A percentile compares a stretch with the other conserved stretches of the same genome.
Evolutionary conservation across 2,113 vertebrate genomes (phyloP).

Genomic region (Sigmodon hispidus): DNA sequence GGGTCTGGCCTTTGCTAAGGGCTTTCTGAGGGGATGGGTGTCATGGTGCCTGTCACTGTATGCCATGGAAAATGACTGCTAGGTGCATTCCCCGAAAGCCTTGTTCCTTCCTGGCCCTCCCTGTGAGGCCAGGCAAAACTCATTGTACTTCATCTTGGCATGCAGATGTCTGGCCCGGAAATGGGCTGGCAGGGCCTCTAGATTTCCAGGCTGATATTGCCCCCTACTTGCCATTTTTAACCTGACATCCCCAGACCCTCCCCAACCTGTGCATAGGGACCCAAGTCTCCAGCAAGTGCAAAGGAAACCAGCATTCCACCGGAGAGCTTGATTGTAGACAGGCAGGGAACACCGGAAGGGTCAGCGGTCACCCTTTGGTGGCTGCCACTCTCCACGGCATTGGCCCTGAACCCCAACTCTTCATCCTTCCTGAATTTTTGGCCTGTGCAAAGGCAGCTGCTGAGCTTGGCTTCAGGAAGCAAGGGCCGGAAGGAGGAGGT

Average conservation of each 20-base stretch:
- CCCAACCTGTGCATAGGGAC: neutral
- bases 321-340: neutral
- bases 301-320: neutral
- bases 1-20: neutral
- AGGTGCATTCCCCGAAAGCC: conserved; percentile 54
- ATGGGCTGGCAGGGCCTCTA: conserved; percentile 54
- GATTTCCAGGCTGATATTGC: conserved; percentile 36
- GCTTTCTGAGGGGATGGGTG: neutral
- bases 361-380: neutral
- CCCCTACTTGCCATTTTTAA: neutral
- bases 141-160: conserved; percentile 57
- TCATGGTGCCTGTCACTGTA: neutral
- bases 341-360: neutral
- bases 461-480: neutral
- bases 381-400: neutral
- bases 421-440: neutral
- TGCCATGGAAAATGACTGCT: neutral
- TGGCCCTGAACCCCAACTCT: neutral
- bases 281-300: neutral
- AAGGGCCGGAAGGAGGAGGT: neutral
- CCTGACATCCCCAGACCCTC: neutral
- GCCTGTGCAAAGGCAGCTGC: neutral
- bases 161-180: conserved; percentile 9
- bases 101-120: neutral
- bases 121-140: neutral